Evolutionary conservation across 2,797 vertebrate genomes (phyloP), one percentile per base, ranked within the genome.

Genomic region (Pangasius larnaudii): DNA sequence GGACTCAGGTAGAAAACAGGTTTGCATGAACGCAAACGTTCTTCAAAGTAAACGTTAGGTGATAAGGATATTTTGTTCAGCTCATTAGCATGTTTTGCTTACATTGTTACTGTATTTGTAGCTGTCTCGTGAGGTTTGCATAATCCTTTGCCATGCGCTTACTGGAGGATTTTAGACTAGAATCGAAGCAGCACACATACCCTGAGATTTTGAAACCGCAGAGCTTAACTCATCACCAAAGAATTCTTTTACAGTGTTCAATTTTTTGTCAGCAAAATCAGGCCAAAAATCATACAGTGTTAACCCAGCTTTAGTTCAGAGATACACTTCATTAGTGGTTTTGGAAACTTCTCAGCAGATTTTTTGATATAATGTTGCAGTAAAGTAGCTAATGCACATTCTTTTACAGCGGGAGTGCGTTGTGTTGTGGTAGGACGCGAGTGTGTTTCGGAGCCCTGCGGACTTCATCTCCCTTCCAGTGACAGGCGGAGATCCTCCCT

Each of bases 401-500:
- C 75, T 85, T 72, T 36, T 72, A 67, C 75, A 53, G 81, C 94
- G 93, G 95, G 95, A 95, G 95, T 95, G 81, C 67, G 61, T 69
- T 84, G 95, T 95, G 95, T 95, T 95, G 95, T 94, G 94, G 94
- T 53, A 56, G 77, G 88, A 79, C 59, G 69, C 59, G 93, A 94
- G 95, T 94, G 95, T 95, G 95, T 95, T 95, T 94, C 92, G 93
- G 94, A 95, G 95, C 95, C 95, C 95, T 93, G 94, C 86, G 94
- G 95, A 95, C 94, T 94, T 94, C 94, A 95, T 96, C 95, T 95
- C 93, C 95, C 94, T 96, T 94, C 94, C 94, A 95, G 95, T 96
- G 95, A 96, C 95, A 96, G 94, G 95, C 95, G 94, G 94, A 95
- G 93, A 94, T 95, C 95, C 94, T 94, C 95, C 94, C 94, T 95